Percentiles rank a stretch among this genome's conserved stretches.
phyloP scores from a whole-genome alignment of 2,113 vertebrate species.

The Archocentrus centrarchus region DNA sequence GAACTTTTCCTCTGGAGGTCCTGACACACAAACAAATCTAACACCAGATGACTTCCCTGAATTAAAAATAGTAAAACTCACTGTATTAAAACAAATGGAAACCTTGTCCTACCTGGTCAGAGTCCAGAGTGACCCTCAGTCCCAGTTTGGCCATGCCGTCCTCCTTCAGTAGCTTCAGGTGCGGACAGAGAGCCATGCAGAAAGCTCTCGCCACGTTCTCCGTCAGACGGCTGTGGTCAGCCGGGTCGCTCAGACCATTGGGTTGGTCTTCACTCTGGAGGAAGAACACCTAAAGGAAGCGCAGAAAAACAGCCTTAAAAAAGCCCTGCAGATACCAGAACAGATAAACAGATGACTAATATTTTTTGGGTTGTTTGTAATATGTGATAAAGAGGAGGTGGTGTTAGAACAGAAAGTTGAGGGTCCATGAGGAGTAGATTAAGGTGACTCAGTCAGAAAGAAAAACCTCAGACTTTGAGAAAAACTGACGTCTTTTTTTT shows the following conservation, averaged over 20 bases:
- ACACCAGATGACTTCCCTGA: no score
- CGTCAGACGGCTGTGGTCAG: slow-evolving; percentile 94
- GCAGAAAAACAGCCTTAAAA: not conserved
- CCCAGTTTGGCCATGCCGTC: slow-evolving; percentile 97
- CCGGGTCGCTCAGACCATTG: slow-evolving; percentile 90
- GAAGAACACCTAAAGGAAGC: slow-evolving; percentile 89
- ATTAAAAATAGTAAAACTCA: no score
- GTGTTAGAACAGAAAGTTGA: not conserved
- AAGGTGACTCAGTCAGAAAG: not conserved
- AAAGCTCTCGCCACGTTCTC: slow-evolving; percentile 96
- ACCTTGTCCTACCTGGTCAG: slow-evolving; percentile 87
- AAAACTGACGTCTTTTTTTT: not conserved
- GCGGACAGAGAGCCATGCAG: slow-evolving; percentile 93
- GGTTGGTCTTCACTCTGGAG: slow-evolving; percentile 94
- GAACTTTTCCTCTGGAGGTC: no score
- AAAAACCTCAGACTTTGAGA: not conserved
- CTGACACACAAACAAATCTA: no score
- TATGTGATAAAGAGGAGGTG: not conserved
- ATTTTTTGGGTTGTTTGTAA: not conserved
- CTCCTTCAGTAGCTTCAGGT: slow-evolving; percentile 95
- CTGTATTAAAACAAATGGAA: no score
- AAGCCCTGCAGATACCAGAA: not conserved
- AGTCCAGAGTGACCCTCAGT: slow-evolving; percentile 92
- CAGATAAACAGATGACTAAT: not conserved
- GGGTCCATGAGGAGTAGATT: not conserved